Evolutionary conservation across 2,113 vertebrate genomes (phyloP).

Genomic region (Leuciscus idus): DNA sequence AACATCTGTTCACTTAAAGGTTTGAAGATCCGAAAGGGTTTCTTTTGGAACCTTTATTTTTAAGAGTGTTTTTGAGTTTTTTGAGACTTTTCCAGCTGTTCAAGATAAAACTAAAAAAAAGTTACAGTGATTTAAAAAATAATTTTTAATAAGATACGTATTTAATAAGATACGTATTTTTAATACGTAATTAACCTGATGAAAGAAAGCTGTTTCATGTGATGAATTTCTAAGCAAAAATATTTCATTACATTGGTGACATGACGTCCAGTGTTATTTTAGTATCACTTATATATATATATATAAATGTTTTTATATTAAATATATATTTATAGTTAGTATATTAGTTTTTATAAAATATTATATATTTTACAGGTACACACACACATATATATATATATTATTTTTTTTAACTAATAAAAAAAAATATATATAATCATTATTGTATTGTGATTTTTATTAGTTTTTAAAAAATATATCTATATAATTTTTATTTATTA

Average conservation of each 20-base stretch:
- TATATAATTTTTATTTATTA: not conserved
- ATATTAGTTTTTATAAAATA: too few species aligned
- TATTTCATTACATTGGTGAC: not conserved
- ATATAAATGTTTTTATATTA: not conserved
- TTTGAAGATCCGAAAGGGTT: too few species aligned
- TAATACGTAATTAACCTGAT: not conserved
- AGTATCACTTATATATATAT: not conserved
- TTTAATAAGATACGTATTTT: too few species aligned
- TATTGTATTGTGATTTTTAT: not conserved
- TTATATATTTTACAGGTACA: too few species aligned
- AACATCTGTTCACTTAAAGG: too few species aligned
- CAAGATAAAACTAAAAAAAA: not conserved
- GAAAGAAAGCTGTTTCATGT: not conserved
- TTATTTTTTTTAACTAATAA: too few species aligned
- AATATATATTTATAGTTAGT: too few species aligned
- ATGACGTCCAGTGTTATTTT: not conserved
- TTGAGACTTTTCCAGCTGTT: not conserved
- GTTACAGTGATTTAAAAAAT: not conserved
- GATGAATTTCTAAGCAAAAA: not conserved
- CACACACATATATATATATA: too few species aligned
- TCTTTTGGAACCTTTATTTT: too few species aligned
- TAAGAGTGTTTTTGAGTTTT: too few species aligned
- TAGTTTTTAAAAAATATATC: not conserved
- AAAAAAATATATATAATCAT: too few species aligned
- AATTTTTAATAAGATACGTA: too few species aligned